Evolutionary conservation across 1,140 invertebrate species (phyloP), one percentile per base, ranked within the genome.

Genomic region (Melitaea cinxia): DNA sequence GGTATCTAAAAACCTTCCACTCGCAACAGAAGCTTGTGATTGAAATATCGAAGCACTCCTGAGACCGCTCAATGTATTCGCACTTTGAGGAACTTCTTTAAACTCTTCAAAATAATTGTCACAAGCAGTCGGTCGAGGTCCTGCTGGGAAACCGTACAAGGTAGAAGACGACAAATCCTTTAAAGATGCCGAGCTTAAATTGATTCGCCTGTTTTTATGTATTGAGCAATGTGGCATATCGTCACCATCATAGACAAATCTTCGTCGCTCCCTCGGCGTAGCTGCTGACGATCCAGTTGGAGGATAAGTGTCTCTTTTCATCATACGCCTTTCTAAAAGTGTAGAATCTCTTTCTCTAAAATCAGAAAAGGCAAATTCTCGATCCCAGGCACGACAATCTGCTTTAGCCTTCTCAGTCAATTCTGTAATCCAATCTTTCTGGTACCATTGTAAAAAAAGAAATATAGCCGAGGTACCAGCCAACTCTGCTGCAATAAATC

Each of bases 401-500:
- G 85, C 83, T 76, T 89, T 91, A 0, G 86, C 84, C 64, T 85
- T 92, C 61, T 91, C 91, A 7, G 84, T 75, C 39, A 92, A 68
- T 58, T 91, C 91, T 53, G 89, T 87, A 54, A 91, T 85, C 91
- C 91, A 92, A 77, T 92, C 91, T 80, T 91, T 92, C 72, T 92
- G 91, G 49, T 92, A 92, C 88, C 91, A 92, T 70, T 92, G 90
- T 68, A 97, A 96, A 85, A 96, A 97, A 24, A 97, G 94, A 83
- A 97, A 97, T 50, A 98, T 95, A 53, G 96, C 96, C 50, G 95
- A 94, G 12, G 96, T 96, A 12, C 96, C 97, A 12, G 96, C 95
- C 45, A 97, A 88, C 85, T 97, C 96, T 1, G 95, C 95, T 19
- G 94, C 93, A 67, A 98, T 93, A 79, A 98, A 96, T 12, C 96